Base-by-base conservation (phyloP, 2,113 vertebrate species). In the Aramus guarauna region DNA sequence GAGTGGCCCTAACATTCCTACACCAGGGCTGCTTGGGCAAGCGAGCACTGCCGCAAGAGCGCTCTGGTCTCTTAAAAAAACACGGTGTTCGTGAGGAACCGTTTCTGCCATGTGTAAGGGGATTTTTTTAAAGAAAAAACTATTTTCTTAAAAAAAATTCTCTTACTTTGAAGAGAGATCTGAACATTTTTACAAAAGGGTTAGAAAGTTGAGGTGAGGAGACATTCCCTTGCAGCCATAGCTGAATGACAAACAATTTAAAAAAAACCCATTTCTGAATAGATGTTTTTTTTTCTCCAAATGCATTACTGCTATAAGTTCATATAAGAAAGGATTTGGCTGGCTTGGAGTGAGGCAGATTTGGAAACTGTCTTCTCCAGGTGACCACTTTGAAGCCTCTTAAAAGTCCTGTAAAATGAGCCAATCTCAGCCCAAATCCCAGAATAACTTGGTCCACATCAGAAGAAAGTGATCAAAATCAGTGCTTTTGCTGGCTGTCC, bases 381-480 rank as follows among this genome's bases (percentile, higher is more conserved):
- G 73, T 96, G 62, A 92, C 24, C 16, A 5, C 64, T 89, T 45
- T 72, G 86, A 95, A 90, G 34, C 15, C 47, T 69, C 24, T 88
- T 89, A 36, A 32, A 81, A 84, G 48, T 56, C 34, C 15, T 81
- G 27, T 56, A 63, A 84, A 94, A 75, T 45, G 58, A 89, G 24
- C 37, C 20, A 21, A 3, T 48, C 34, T 92, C 66, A 75, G 62
- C n/a, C 23, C 48, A 71, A 90, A 80, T 52, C 55, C 43, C 72
- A 53, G 34, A 60, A 85, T 56, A 81, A 56, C n/a, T 72, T 78
- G 74, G 53, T 85, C 56, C 53, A 13, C 77, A 81, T 62, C 32
- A 91, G 73, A 72, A 91, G 47, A 89, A 81, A 94, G 58, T 53
- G 68, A 89, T 91, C 71, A 78, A 95, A 90, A 76, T 86, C 34